Conservation (phyloP, 2,888 invertebrate genomes). For the Caradrina clavipalpis region DNA sequence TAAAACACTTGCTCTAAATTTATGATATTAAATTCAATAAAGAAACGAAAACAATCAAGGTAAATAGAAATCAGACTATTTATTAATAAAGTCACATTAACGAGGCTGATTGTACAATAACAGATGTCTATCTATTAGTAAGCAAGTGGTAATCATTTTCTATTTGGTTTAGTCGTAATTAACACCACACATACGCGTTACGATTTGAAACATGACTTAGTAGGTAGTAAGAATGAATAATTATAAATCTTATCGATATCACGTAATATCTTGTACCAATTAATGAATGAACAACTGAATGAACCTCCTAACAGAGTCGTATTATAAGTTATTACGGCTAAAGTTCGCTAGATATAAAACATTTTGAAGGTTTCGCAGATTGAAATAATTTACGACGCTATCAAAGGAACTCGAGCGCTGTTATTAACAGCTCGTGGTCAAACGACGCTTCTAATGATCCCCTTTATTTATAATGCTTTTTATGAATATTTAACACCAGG, state of each 20-base stretch:
- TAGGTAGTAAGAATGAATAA: constrained; percentile 10
- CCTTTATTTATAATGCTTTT: constrained; percentile 48
- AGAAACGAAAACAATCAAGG: constrained; percentile 8
- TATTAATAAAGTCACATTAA: constrained; percentile 9
- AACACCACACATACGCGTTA: not conserved
- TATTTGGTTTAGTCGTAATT: constrained; percentile 5
- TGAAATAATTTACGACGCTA: constrained; percentile 63
- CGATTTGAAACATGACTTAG: constrained; percentile 6
- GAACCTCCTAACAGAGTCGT: constrained; percentile 18
- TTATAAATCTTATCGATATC: constrained; percentile 17
- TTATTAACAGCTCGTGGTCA: constrained; percentile 57
- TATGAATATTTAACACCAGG: constrained; percentile 66
- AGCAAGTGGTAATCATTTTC: constrained; percentile 7
- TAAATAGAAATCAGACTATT: constrained; percentile 3
- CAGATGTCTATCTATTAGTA: constrained; percentile 4
- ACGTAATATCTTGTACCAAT: constrained; percentile 12
- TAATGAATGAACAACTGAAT: constrained; percentile 37
- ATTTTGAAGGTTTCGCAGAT: constrained; percentile 60
- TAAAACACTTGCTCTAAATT: constrained; percentile 34
- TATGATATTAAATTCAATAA: constrained; percentile 9
- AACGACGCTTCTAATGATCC: constrained; percentile 52
- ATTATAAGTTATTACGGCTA: constrained; percentile 27
- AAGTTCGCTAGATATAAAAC: constrained; percentile 53
- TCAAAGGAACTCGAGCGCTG: constrained; percentile 61
- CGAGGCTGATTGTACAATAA: constrained; percentile 28